Evolutionary conservation across 2,888 invertebrate species (phyloP), one percentile per base, ranked within the genome.

Genomic region (Chirona hameri): DNA sequence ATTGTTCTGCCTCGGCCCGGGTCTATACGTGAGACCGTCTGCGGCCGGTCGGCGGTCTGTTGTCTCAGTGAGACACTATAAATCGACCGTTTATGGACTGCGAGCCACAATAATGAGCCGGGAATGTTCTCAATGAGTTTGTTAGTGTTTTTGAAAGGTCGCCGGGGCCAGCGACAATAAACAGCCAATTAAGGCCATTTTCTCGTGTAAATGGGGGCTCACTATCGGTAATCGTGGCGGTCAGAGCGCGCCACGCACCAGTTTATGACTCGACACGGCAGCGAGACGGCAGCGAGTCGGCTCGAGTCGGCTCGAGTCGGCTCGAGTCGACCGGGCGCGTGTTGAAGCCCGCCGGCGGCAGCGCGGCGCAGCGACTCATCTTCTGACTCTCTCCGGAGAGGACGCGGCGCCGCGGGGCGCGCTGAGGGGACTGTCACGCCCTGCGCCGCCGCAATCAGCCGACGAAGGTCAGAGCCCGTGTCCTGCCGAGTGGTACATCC

Each of bases 81-180:
- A 76, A 76, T 76, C 76, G 39, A 9, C 39, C 29, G 18, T 76
- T 76, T 76, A 76, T 76, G 31, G 76, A 76, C 76, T 39, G 15
- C 4, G 21, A n/a, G 31, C 0, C 31, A 5, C 39, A 39, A 39
- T 76, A 76, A 76, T 39, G 76, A 76, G 39, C 10, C 4, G 18
- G 21, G 21, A 21, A 39, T 21, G 76, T 24, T 39, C 39, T 21
- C 39, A 39, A 76, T 76, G 76, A 76, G 76, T 76, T 76, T 76
- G 76, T 76, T 76, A 76, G 27, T 15, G 39, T 76, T 76, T 69
- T 15, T 10, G n/a, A 69, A 10, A 39, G 76, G 76, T 76, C 76
- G 39, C 29, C 7, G 3, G 24, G 76, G 39, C 39, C 39, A 39
- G 31, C 18, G 5, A 10, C 76, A 39, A 76, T 76, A 31, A 31